Evolutionary conservation across 2,113 vertebrate species (phyloP).

Genomic region (Chlorodrepanis virens): DNA sequence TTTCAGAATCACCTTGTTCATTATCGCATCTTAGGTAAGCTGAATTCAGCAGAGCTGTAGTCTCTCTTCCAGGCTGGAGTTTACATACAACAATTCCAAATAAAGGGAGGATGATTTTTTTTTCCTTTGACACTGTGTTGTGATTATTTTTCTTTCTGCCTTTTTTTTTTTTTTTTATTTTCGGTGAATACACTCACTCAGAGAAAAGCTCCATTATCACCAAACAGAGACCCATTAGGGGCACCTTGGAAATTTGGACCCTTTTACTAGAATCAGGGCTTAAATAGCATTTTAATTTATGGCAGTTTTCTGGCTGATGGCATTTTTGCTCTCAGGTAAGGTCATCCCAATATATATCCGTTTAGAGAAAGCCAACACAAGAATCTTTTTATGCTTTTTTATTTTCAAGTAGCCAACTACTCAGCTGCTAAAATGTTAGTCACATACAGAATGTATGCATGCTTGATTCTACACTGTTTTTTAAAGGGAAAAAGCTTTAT

Average conservation of each 20-base stretch:
- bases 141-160: neutral
- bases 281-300: constrained; percentile 64
- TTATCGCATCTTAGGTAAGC: constrained; percentile 24
- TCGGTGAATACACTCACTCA: neutral
- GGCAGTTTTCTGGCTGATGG: constrained; percentile 51
- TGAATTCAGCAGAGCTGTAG: neutral
- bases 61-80: neutral
- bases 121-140: neutral
- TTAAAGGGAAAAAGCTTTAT: constrained; percentile 67
- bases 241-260: constrained; percentile 69
- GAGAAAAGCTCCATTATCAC: constrained; percentile 37
- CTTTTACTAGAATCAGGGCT: constrained; percentile 46
- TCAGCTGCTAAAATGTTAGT: constrained; percentile 60
- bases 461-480: constrained; percentile 26
- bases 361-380: constrained; percentile 17
- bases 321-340: constrained; percentile 67
- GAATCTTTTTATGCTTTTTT: constrained; percentile 24
- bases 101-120: neutral
- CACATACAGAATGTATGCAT: constrained; percentile 47
- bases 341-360: constrained; percentile 47
- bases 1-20: constrained; percentile 66
- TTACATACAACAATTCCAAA: neutral
- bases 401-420: constrained; percentile 59
- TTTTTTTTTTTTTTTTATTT: neutral
- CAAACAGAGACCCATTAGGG: constrained; percentile 26